These are phyloP conservation scores for Oryctes rhinoceros DNA, from an alignment of 1,140 invertebrate genomes.

Conservation along the genomic window DNA sequence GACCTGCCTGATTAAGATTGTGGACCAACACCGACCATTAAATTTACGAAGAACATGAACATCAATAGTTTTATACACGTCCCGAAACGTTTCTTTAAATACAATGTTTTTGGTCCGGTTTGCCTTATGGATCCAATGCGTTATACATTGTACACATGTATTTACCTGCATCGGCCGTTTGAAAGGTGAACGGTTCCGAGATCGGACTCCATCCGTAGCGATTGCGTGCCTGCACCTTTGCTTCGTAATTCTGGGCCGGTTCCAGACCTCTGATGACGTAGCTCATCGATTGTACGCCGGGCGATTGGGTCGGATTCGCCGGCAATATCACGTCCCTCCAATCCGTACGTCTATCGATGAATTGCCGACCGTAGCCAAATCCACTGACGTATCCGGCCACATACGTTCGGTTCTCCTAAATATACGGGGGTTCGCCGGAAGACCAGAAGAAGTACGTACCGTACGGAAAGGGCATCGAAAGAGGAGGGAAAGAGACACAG, in stretches of 20 bases:
- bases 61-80: too few relatives aligned
- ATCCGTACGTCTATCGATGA: constrained; percentile 61
- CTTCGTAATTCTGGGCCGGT: constrained; percentile 69
- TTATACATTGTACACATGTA: constrained; percentile 19
- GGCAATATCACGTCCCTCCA: constrained; percentile 71
- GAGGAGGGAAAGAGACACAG: background rate
- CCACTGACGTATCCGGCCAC: constrained; percentile 51
- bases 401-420: constrained; percentile 56
- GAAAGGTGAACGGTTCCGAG: constrained; percentile 67
- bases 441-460: too few relatives aligned
- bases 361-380: constrained; percentile 54
- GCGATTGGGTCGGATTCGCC: constrained; percentile 58
- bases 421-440: background rate
- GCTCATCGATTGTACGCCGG: constrained; percentile 66
- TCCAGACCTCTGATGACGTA: constrained; percentile 69
- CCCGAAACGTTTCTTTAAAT: too few relatives aligned
- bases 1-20: too few relatives aligned
- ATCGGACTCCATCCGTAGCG: constrained; percentile 70
- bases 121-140: too few relatives aligned
- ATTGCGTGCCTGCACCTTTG: constrained; percentile 70
- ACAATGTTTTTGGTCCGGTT: too few relatives aligned
- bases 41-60: too few relatives aligned
- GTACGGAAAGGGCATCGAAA: too few relatives aligned
- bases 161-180: constrained; percentile 58
- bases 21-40: too few relatives aligned